A percentile compares a stretch with the other conserved stretches of the same genome.
phyloP scores from a whole-genome alignment of 2,888 invertebrate species.

The Helicoverpa assulta region DNA sequence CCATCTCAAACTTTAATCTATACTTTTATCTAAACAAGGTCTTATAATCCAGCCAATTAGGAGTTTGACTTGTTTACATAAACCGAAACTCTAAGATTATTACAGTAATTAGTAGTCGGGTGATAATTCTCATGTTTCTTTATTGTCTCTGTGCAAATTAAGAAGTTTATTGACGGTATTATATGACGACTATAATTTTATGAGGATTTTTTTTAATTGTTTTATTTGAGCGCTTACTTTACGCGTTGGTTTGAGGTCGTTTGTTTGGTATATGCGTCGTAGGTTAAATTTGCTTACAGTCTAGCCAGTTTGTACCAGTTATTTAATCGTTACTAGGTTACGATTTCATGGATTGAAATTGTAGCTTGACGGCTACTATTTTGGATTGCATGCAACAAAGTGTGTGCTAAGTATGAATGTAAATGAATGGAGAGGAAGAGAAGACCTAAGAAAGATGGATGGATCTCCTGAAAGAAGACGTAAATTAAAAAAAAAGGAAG shows the following conservation, averaged over 20 bases:
- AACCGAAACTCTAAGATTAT: constrained; percentile 58
- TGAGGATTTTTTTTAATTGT: constrained; percentile 42
- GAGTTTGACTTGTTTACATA: constrained; percentile 62
- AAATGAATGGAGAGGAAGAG: too few species aligned
- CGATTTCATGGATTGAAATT: not conserved
- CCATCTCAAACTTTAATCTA: constrained; percentile 49
- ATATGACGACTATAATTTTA: constrained; percentile 52
- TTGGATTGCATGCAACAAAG: too few species aligned
- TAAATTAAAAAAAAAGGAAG: too few species aligned
- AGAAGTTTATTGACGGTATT: constrained; percentile 74
- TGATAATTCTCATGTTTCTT: constrained; percentile 60
- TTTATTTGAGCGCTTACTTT: constrained; percentile 32
- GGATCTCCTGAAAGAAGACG: too few species aligned
- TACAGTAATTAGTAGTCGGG: constrained; percentile 66
- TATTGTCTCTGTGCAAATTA: constrained; percentile 70
- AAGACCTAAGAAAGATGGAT: too few species aligned
- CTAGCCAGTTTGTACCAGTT: not conserved
- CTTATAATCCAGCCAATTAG: constrained; percentile 67
- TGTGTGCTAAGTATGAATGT: too few species aligned
- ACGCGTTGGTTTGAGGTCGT: constrained; percentile 28
- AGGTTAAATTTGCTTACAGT: not conserved
- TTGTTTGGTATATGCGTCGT: constrained; percentile 2
- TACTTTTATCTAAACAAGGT: constrained; percentile 50
- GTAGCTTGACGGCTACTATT: not conserved
- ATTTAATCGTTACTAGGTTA: not conserved